Conservation (phyloP, 2,797 vertebrate species). For the Coccyzus lansbergi region DNA sequence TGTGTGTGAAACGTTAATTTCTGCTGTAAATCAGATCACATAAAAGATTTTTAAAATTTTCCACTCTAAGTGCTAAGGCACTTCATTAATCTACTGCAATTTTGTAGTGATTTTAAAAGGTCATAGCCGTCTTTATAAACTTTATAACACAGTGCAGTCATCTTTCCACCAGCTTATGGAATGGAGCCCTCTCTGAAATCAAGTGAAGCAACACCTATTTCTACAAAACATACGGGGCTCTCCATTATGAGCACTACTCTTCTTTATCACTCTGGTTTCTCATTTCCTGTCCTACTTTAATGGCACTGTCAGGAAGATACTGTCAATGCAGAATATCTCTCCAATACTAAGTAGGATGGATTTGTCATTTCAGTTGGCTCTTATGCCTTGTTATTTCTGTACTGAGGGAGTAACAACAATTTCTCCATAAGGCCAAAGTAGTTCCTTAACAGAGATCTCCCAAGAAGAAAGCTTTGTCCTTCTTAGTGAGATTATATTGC, state of each 20-base stretch:
- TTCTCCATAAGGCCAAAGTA: not conserved
- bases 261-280: not conserved
- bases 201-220: not conserved
- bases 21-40: not conserved
- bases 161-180: not conserved
- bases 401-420: not conserved
- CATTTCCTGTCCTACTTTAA: not conserved
- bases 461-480: not conserved
- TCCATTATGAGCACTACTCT: not conserved
- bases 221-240: not conserved
- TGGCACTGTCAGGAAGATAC: not conserved
- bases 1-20: not conserved
- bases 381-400: not conserved
- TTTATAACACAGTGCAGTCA: not conserved
- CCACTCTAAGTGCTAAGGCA: not conserved
- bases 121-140: not conserved
- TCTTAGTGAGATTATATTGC: not conserved
- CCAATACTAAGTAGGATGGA: not conserved
- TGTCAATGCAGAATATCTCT: not conserved
- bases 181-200: not conserved
- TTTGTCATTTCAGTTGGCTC: not conserved
- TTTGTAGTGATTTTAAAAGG: not conserved
- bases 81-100: conserved; percentile 24
- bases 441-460: not conserved
- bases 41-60: not conserved